Percentiles rank a stretch among this genome's conserved stretches.
Conservation (phyloP, 2,888 invertebrate species). For the Julus scanicus region DNA sequence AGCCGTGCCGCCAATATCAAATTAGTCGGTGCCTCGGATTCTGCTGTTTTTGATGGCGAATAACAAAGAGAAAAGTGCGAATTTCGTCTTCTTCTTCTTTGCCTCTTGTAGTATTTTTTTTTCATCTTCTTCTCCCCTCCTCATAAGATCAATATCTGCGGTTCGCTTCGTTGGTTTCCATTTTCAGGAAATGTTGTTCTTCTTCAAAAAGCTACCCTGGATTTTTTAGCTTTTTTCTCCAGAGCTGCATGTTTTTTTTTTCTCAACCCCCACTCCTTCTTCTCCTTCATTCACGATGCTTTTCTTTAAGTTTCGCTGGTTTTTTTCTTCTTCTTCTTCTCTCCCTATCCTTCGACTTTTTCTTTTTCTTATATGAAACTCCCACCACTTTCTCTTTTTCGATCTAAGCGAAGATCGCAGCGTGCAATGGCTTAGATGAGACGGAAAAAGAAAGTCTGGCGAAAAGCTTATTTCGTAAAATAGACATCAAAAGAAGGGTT, state of each 20-base stretch:
- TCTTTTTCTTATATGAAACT: conserved; percentile 1
- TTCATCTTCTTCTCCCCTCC: neutral
- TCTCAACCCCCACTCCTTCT: neutral
- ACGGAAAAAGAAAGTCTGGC: conserved; percentile 6
- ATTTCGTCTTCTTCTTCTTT: conserved; percentile 27
- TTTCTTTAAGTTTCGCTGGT: conserved; percentile 35
- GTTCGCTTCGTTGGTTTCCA: conserved; percentile 52
- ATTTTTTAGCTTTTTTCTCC: conserved; percentile 31
- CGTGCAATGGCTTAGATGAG: conserved; percentile 15
- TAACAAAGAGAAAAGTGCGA: conserved; percentile 45
- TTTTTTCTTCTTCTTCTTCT: neutral
- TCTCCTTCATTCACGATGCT: conserved; percentile 31
- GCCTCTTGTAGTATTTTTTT: conserved; percentile 1
- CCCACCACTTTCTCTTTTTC: conserved; percentile 36
- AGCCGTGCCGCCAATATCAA: conserved; percentile 45
- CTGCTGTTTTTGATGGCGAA: conserved; percentile 47
- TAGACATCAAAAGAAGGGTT: conserved; percentile 37
- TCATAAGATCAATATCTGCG: conserved; percentile 52
- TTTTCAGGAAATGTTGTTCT: conserved; percentile 53
- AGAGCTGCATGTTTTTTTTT: neutral
- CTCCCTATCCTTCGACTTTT: neutral
- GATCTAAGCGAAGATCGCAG: conserved; percentile 8
- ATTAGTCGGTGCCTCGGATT: conserved; percentile 26
- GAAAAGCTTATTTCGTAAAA: conserved; percentile 26
- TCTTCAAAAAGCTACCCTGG: conserved; percentile 20